Evolutionary conservation across 2,113 vertebrate species (phyloP).

Genomic region (Entomyzon cyanotis): DNA sequence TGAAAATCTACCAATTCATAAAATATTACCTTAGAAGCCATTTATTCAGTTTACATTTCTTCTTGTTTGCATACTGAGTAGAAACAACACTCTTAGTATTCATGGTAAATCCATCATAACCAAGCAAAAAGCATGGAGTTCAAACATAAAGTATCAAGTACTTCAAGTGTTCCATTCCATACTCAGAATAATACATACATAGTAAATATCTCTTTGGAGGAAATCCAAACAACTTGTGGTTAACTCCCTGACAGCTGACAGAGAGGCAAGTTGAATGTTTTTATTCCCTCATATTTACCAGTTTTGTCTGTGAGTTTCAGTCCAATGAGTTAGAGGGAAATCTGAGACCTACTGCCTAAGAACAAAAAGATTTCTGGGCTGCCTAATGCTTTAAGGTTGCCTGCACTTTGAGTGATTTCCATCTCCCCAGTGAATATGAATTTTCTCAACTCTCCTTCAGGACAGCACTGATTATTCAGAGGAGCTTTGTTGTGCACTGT

Average conservation of each 20-base stretch:
- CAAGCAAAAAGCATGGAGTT: not conserved
- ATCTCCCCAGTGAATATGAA: not conserved
- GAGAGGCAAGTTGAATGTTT: not conserved
- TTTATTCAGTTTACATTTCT: not conserved
- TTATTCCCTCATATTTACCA: not conserved
- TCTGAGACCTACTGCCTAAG: not conserved
- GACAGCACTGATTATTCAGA: not conserved
- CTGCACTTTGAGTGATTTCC: not conserved
- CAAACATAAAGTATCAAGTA: not conserved
- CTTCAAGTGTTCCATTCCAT: not conserved
- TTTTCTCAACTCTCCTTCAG: not conserved
- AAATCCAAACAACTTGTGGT: not conserved
- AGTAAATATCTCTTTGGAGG: not conserved
- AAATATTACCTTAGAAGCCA: not conserved
- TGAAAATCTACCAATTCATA: not conserved
- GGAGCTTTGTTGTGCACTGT: not conserved
- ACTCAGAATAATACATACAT: not conserved
- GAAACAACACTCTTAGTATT: not conserved
- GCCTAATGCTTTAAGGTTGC: not conserved
- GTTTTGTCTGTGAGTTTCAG: not conserved
- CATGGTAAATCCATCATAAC: not conserved
- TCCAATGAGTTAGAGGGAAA: not conserved
- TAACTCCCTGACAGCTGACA: not conserved
- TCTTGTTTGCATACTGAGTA: not conserved
- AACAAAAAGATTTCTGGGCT: not conserved